Base-by-base conservation (phyloP, 2,113 vertebrate species). In the Scortum barcoo region DNA sequence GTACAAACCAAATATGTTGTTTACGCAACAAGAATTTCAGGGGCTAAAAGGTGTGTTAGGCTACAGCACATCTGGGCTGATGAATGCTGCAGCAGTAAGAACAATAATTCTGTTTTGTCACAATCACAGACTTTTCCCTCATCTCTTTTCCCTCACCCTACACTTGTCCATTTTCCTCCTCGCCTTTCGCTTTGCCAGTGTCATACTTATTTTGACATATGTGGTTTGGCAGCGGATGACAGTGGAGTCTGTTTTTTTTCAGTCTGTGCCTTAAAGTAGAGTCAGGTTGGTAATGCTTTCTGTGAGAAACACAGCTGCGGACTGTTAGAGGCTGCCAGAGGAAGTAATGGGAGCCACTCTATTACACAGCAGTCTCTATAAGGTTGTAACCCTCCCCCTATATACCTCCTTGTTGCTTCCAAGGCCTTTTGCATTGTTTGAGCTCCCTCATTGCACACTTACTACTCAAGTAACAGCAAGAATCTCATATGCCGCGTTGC, bases 241-340 rank as follows among this genome's bases (percentile, higher is more conserved):
- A 84, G 53, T 48, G 71, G 61, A 86, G 80, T 88, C 75, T 81
- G 78, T 92, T 92, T 87, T 84, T 88, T 79, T 67, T 85, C 89
- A n/a, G n/a, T 83, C 86, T 62, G 53, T 72, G 85, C 80, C 88
- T 91, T 91, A 87, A 88, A 89, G 90, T 51, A 88, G 78, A 87
- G 89, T 89, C 79, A 88, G 90, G 90, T 90, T 89, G 67, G 89
- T 87, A 91, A 89, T 87, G 87, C 61, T 36, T 76, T 72, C 92
- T 93, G 88, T 88, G 89, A 91, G 89, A 91, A 83, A 86, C 89
- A 91, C 92, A 95, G 93, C 95, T 95, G 91, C 83, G 86, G 86
- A 72, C 69, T 78, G 89, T 93, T 91, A 88, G 61, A 86, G 73
- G 79, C 87, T 79, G 90, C 88, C 88, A 87, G 86, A 86, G 87